These are phyloP conservation scores for Xylota segnis DNA, from an alignment of 2,888 invertebrate species.

Conservation along the genomic window DNA sequence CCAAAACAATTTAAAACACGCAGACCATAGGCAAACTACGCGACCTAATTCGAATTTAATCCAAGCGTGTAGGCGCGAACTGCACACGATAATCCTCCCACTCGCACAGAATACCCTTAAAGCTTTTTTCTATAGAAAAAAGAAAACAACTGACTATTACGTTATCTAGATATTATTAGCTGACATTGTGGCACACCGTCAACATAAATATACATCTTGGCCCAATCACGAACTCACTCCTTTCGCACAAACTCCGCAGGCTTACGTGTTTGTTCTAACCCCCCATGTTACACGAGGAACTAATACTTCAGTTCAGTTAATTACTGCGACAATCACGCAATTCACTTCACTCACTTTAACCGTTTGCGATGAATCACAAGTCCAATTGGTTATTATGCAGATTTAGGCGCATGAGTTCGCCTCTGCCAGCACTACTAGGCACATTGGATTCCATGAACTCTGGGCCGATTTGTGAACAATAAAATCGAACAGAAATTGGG, in stretches of 20 bases:
- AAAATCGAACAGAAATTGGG: conserved; percentile 2
- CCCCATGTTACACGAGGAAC: background rate
- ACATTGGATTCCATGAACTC: background rate
- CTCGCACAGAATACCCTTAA: background rate
- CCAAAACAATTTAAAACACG: conserved; percentile 27
- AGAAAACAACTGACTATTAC: conserved; percentile 13
- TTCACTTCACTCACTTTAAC: conserved; percentile 32
- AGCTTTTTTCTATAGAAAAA: background rate
- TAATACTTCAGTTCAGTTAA: conserved; percentile 50
- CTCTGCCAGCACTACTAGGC: conserved; percentile 35
- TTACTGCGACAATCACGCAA: conserved; percentile 71
- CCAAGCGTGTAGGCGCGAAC: conserved; percentile 47
- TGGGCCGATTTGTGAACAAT: conserved; percentile 1
- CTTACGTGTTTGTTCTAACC: conserved; percentile 16
- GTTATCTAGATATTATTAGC: conserved; percentile 60
- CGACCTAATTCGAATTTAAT: conserved; percentile 61
- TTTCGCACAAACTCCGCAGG: background rate
- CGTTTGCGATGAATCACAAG: conserved; percentile 54
- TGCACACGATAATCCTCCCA: background rate
- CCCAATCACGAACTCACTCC: conserved; percentile 17
- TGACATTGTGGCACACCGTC: conserved; percentile 33
- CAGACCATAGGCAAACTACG: background rate
- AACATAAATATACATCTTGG: conserved; percentile 20
- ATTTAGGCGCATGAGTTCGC: conserved; percentile 57
- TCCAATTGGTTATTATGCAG: conserved; percentile 48